Base-by-base conservation (phyloP, 2,888 invertebrate genomes). In the Pristionchus entomophagus region DNA sequence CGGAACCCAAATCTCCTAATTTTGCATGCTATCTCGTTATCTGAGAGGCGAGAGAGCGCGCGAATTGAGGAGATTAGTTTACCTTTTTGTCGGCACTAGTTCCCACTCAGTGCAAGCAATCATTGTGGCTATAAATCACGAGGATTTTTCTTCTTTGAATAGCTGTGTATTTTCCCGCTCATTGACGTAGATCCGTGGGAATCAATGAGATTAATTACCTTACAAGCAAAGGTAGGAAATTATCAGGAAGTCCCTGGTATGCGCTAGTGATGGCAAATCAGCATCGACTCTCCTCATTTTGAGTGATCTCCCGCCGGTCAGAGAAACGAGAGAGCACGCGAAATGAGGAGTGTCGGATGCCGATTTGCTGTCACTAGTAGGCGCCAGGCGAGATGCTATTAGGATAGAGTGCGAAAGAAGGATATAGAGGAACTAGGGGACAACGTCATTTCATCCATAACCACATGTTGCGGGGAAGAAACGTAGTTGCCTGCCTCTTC, bases 61-160 rank as follows among this genome's bases (percentile, higher is more conserved):
- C n/a, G n/a, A n/a, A n/a, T n/a, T n/a, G n/a, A n/a, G n/a, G n/a
- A n/a, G n/a, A n/a, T n/a, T n/a, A n/a, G n/a, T n/a, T n/a, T n/a
- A n/a, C n/a, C n/a, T n/a, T n/a, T n/a, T 45, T 45, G 45, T 45
- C 45, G 45, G 6, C n/a, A n/a, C 45, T 45, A 8, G 17, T 65
- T 65, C 65, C 65, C 65, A 65, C 35, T 65, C 35, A 65, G 65
- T 65, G 35, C 65, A 65, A 29, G 4, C 65, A 29, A 65, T 65
- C 35, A 65, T 35, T 65, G 65, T 17, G 22, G 17, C 65, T 65
- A 65, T 32, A 65, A 65, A 17, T 35, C 35, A 35, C 65, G 62
- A n/a, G 26, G 10, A 19, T 65, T 62, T 65, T 65, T 65, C 65
- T 65, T 65, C 65, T 65, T 35, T 10, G 65, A 65, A 65, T 32